These are phyloP conservation scores for Anarrhichthys ocellatus DNA, from an alignment of 2,113 vertebrate genomes.

Conservation along the genomic window DNA sequence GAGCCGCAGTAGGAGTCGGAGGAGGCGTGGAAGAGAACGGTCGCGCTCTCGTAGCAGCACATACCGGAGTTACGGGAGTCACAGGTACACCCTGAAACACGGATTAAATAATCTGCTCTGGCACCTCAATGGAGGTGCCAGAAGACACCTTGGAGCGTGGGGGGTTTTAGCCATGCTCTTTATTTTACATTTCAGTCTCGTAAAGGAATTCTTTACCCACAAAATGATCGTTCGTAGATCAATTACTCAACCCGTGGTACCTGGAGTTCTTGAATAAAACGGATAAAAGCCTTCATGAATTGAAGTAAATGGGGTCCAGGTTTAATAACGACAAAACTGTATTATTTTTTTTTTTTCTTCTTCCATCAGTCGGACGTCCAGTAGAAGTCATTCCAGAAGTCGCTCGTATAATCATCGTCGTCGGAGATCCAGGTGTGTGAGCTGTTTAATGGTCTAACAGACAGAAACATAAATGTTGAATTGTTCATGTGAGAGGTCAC, in stretches of 20 bases:
- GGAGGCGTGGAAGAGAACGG: conserved; percentile 85
- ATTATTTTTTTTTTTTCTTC: neutral
- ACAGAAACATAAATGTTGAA: neutral
- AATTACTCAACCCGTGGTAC: neutral
- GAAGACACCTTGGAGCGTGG: neutral
- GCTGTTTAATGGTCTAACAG: neutral
- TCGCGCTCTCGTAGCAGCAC: conserved; percentile 90
- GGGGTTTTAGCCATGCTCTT: neutral
- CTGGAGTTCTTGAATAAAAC: neutral
- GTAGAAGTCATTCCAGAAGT: conserved; percentile 92
- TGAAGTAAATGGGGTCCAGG: neutral
- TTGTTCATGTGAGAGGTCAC: neutral
- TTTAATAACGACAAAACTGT: neutral
- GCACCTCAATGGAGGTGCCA: neutral
- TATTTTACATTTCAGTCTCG: neutral
- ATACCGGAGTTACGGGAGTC: conserved; percentile 90
- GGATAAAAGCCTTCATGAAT: neutral
- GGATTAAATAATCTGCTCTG: neutral
- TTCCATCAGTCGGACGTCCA: conserved; percentile 85
- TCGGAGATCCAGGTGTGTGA: conserved; percentile 90
- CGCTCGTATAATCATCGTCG: conserved; percentile 85
- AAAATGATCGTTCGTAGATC: neutral
- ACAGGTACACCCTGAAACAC: conserved; percentile 73
- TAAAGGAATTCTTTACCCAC: neutral
- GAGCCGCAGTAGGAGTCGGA: conserved; percentile 91